Conservation (phyloP, 1,140 invertebrate genomes). For the Heliconius hermathena region DNA sequence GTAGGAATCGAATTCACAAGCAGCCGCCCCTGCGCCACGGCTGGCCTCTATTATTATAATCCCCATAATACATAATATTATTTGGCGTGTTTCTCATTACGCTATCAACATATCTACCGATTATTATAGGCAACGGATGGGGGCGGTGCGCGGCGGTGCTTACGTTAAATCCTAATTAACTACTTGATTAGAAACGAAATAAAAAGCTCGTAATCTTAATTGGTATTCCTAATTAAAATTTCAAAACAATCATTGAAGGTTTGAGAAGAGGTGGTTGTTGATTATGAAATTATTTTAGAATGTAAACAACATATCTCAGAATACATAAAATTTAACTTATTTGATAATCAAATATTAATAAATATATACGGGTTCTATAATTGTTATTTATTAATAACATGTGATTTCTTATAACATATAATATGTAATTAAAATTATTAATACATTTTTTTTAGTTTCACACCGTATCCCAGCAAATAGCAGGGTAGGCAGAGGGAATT, state of each 20-base stretch:
- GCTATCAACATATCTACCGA: slow-evolving; percentile 25
- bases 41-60: neutral
- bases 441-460: neutral
- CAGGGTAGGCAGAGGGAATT: no score
- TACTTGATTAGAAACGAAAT: slow-evolving; percentile 69
- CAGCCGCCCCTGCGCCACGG: no score
- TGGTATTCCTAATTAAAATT: slow-evolving; percentile 66
- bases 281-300: slow-evolving; percentile 22
- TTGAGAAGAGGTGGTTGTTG: slow-evolving; percentile 15
- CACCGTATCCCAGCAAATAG: no score
- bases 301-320: slow-evolving; percentile 8
- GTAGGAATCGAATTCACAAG: no score
- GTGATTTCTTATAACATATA: neutral
- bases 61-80: neutral
- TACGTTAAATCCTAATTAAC: slow-evolving; percentile 69
- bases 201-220: slow-evolving; percentile 73
- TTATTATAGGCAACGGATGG: slow-evolving; percentile 34
- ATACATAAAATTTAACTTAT: neutral
- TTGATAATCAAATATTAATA: neutral
- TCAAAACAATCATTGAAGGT: slow-evolving; percentile 23
- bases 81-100: slow-evolving; percentile 35
- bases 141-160: slow-evolving; percentile 38
- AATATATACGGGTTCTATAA: neutral
- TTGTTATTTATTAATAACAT: neutral
- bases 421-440: neutral